Evolutionary conservation across 1,140 invertebrate genomes (phyloP).

Genomic region (Idris sp.): DNA sequence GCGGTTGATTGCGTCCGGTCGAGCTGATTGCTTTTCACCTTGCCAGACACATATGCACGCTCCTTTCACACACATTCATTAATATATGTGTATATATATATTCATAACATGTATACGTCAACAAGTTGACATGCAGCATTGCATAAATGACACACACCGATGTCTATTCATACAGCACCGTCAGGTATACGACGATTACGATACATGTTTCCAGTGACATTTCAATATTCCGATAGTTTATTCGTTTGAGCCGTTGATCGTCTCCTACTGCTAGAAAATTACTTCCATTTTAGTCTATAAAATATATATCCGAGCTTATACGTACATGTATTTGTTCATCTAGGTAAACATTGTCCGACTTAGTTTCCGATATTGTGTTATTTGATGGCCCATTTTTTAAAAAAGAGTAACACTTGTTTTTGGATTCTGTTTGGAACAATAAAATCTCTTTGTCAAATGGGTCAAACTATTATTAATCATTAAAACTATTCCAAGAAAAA

Average conservation of each 20-base stretch:
- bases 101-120: conserved; percentile 64
- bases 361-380: conserved; percentile 37
- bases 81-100: too few species aligned
- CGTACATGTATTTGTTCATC: conserved; percentile 34
- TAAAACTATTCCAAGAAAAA: too few species aligned
- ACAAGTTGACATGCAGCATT: conserved; percentile 57
- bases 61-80: conserved; percentile 57
- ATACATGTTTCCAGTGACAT: conserved; percentile 61
- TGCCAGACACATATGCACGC: conserved; percentile 29
- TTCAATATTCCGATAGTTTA: conserved; percentile 77
- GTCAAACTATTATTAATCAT: too few species aligned
- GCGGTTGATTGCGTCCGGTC: conserved; percentile 66
- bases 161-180: conserved; percentile 32
- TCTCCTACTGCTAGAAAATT: conserved; percentile 70
- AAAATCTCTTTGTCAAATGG: too few species aligned
- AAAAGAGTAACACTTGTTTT: too few species aligned
- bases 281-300: conserved; percentile 74
- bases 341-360: conserved; percentile 42
- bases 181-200: conserved; percentile 54
- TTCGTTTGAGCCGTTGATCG: conserved; percentile 71
- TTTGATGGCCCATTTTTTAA: too few species aligned
- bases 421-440: too few species aligned
- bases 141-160: conserved; percentile 49
- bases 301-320: conserved; percentile 15
- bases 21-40: conserved; percentile 67